Percentiles rank a stretch among this genome's conserved stretches.
phyloP scores from a whole-genome alignment of 2,113 vertebrate genomes.

The Xiphophorus hellerii region DNA sequence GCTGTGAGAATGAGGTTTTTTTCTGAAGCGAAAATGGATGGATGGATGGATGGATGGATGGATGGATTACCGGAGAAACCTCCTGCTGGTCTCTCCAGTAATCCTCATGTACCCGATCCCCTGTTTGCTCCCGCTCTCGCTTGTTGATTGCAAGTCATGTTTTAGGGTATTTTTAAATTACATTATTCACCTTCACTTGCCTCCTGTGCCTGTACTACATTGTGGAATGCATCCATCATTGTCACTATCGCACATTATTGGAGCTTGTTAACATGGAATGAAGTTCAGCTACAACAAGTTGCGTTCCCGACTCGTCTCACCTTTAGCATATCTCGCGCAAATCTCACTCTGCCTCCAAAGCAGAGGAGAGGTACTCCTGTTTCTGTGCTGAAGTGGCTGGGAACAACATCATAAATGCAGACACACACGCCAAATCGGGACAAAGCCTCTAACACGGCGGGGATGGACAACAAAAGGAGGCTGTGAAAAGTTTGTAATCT shows the following conservation, averaged over 20 bases:
- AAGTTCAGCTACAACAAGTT: neutral
- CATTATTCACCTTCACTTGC: too few relatives aligned
- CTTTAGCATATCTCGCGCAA: neutral
- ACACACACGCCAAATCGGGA: constrained; percentile 34
- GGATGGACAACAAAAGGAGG: constrained; percentile 36
- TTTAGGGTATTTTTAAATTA: too few relatives aligned
- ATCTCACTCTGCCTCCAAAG: neutral
- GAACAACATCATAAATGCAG: constrained; percentile 16
- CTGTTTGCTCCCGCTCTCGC: too few relatives aligned
- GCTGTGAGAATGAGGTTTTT: too few relatives aligned
- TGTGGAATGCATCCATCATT: too few relatives aligned
- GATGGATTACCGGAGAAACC: too few relatives aligned
- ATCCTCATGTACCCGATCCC: too few relatives aligned
- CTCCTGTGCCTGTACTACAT: too few relatives aligned
- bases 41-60: too few relatives aligned
- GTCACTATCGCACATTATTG: neutral
- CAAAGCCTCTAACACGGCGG: constrained; percentile 33
- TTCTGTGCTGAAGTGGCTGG: constrained; percentile 5
- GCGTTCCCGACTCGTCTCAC: neutral
- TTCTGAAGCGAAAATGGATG: too few relatives aligned
- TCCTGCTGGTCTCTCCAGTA: too few relatives aligned
- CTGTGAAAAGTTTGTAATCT: constrained; percentile 42
- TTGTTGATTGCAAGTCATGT: too few relatives aligned
- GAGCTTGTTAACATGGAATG: neutral
- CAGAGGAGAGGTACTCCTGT: constrained; percentile 3